Percentiles rank a stretch among this genome's conserved stretches.
These are phyloP conservation scores for Corydoras maculifer DNA, from an alignment of 2,113 vertebrate species.

Conservation along the genomic window DNA sequence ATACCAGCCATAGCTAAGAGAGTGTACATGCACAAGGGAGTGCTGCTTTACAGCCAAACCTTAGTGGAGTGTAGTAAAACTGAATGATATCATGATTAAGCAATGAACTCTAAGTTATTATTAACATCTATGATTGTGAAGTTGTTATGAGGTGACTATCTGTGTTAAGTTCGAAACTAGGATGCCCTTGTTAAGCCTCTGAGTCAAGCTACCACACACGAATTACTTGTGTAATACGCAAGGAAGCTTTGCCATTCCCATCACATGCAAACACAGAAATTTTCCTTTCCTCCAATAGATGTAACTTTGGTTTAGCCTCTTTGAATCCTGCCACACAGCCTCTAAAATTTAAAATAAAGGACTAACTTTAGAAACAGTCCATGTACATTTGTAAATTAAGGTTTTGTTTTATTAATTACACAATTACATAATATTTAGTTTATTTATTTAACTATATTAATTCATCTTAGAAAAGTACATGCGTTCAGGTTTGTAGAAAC, in stretches of 20 bases:
- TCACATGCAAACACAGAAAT: neutral
- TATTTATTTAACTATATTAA: too few species aligned
- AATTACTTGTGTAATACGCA: neutral
- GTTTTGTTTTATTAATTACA: too few species aligned
- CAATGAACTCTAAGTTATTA: slow-evolving; percentile 11
- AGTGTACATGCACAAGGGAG: neutral
- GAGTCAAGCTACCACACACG: neutral
- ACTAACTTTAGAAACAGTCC: too few species aligned
- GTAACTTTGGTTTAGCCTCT: neutral
- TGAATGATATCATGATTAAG: neutral
- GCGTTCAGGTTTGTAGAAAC: too few species aligned
- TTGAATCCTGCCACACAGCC: neutral
- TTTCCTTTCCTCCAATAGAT: neutral
- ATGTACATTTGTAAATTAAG: too few species aligned
- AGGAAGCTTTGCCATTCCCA: too few species aligned
- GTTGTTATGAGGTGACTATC: neutral
- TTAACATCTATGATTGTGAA: slow-evolving; percentile 3
- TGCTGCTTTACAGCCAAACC: neutral
- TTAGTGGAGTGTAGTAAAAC: neutral
- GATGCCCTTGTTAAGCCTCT: neutral
- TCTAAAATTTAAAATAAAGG: too few species aligned
- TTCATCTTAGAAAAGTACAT: too few species aligned
- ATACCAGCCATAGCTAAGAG: neutral
- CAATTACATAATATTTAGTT: too few species aligned
- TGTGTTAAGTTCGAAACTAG: neutral